Evolutionary conservation across 2,113 vertebrate genomes (phyloP).

Genomic region (Gila orcuttii): DNA sequence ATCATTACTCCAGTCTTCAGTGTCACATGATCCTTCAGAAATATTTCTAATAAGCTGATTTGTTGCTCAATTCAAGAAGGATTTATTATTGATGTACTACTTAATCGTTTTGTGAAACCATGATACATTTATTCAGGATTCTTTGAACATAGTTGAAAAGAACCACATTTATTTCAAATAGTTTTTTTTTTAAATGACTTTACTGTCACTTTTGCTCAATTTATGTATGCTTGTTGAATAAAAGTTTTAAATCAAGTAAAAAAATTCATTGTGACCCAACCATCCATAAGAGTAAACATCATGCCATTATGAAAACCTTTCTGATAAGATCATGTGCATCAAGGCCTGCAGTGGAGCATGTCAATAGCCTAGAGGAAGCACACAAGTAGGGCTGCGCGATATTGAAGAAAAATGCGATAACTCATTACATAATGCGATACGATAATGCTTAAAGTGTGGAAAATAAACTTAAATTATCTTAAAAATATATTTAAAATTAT

Average conservation of each 20-base stretch:
- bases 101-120: too few relatives aligned
- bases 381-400: not conserved
- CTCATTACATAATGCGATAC: too few relatives aligned
- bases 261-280: not conserved
- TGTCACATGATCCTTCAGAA: not conserved
- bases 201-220: not conserved
- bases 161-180: not conserved
- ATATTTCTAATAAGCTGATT: not conserved
- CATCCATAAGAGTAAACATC: not conserved
- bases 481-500: too few relatives aligned
- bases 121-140: too few relatives aligned
- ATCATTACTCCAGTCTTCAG: not conserved
- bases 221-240: not conserved
- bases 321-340: conserved; percentile 10
- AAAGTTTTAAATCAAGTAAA: not conserved
- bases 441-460: too few relatives aligned
- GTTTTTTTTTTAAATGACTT: not conserved
- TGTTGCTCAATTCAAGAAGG: too few relatives aligned
- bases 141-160: not conserved
- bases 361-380: not conserved
- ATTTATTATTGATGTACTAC: too few relatives aligned
- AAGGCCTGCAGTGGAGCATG: not conserved
- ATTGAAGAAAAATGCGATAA: too few relatives aligned
- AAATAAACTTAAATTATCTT: too few relatives aligned
- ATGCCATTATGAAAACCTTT: not conserved